phyloP scores from a whole-genome alignment of 2,888 invertebrate species.

The Notocelia uddmanniana region DNA sequence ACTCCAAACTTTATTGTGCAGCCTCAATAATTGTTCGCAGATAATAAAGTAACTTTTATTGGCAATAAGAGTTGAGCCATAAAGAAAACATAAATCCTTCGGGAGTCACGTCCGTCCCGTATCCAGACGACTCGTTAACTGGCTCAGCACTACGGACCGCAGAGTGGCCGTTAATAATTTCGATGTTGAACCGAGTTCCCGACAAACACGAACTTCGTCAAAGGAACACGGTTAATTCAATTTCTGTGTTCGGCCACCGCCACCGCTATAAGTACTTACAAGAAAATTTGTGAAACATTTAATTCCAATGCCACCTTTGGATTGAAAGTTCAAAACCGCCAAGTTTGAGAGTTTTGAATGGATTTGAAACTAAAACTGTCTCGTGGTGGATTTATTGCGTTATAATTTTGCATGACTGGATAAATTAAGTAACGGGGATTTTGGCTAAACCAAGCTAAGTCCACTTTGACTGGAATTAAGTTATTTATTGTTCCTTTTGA shows the following conservation, averaged over 20 bases:
- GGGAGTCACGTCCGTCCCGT: constrained; percentile 34
- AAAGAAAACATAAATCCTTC: constrained; percentile 36
- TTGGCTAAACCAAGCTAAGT: background rate
- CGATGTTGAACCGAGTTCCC: constrained; percentile 66
- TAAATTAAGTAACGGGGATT: constrained; percentile 26
- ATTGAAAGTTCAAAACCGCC: constrained; percentile 58
- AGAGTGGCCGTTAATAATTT: constrained; percentile 68
- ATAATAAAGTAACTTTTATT: constrained; percentile 39
- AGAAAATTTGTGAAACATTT: constrained; percentile 74
- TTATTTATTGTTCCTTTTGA: constrained; percentile 9
- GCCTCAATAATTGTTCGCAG: constrained; percentile 37
- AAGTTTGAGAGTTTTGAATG: constrained; percentile 57
- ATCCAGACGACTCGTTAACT: constrained; percentile 42
- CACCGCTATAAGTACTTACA: constrained; percentile 61
- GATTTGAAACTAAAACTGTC: constrained; percentile 42
- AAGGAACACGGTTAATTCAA: constrained; percentile 77
- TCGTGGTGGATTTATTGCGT: constrained; percentile 24
- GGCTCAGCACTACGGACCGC: constrained; percentile 56
- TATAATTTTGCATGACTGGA: constrained; percentile 18
- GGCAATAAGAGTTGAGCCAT: constrained; percentile 20
- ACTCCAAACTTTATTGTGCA: constrained; percentile 6
- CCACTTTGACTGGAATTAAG: constrained; percentile 5
- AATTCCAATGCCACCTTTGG: constrained; percentile 71
- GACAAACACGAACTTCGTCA: constrained; percentile 74
- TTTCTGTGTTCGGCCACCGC: constrained; percentile 72